Percentiles rank a stretch among this genome's conserved stretches.
Evolutionary conservation across 1,140 invertebrate genomes (phyloP).

Genomic region (Notospermus geniculatus): DNA sequence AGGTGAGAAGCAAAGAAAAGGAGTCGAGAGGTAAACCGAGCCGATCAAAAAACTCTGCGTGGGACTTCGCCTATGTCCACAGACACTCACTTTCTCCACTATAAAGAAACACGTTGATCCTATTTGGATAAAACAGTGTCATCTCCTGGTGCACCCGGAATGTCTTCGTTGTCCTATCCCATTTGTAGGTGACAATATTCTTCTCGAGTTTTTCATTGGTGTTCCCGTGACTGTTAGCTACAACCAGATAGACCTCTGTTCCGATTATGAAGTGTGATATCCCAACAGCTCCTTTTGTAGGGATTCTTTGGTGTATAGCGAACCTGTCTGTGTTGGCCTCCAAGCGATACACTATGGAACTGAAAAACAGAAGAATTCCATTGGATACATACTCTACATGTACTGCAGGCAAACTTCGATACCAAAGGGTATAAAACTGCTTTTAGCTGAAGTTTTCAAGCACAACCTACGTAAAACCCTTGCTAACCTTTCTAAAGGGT

Average conservation of each 20-base stretch:
- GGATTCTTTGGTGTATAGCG: constrained; percentile 39
- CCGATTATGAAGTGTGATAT: constrained; percentile 27
- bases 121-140: constrained; percentile 27
- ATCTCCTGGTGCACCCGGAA: constrained; percentile 36
- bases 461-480: no score
- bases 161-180: constrained; percentile 29
- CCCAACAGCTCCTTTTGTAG: constrained; percentile 38
- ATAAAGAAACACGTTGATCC: constrained; percentile 19
- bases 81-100: not conserved
- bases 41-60: no score
- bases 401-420: no score
- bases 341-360: constrained; percentile 45
- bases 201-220: constrained; percentile 35
- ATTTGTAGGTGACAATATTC: constrained; percentile 36
- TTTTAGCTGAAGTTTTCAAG: no score
- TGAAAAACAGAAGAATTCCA: constrained; percentile 28
- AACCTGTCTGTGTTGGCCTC: constrained; percentile 28
- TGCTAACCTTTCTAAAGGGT: no score
- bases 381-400: no score
- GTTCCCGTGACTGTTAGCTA: constrained; percentile 43
- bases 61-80: no score
- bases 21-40: no score
- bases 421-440: no score
- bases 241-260: constrained; percentile 29
- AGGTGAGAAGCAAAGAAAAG: no score